Evolutionary conservation across 2,113 vertebrate species (phyloP).

Genomic region (Paramisgurnus dabryanus): DNA sequence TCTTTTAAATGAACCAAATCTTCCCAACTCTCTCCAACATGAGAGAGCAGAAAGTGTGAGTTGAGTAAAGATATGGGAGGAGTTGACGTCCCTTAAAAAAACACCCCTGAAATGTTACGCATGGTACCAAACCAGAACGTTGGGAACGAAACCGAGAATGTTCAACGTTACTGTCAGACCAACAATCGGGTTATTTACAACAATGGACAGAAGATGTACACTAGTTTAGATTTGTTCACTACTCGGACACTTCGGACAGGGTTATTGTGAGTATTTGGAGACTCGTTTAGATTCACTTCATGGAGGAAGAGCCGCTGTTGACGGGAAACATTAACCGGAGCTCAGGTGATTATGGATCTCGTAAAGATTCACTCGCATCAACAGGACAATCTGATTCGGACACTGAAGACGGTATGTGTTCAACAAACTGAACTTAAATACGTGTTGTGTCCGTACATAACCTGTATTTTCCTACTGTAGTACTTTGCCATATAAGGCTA

Average conservation of each 20-base stretch:
- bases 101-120: neutral
- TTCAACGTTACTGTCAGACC: neutral
- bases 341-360: slow-evolving; percentile 56
- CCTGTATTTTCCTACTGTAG: neutral
- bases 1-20: neutral
- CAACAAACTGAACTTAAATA: neutral
- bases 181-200: neutral
- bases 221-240: slow-evolving; percentile 9
- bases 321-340: slow-evolving; percentile 37
- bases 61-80: slow-evolving; percentile 40
- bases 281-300: slow-evolving; percentile 39
- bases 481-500: too few species aligned
- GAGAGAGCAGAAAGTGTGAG: neutral
- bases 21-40: neutral
- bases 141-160: neutral
- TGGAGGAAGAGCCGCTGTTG: slow-evolving; percentile 71
- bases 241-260: neutral
- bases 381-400: slow-evolving; percentile 50
- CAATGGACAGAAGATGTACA: neutral
- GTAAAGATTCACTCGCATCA: neutral
- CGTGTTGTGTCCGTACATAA: neutral
- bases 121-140: neutral
- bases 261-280: neutral
- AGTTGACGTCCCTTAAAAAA: slow-evolving; percentile 26
- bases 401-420: slow-evolving; percentile 57